phyloP scores from a whole-genome alignment of 1,140 invertebrate species.

The Delia radicum region DNA sequence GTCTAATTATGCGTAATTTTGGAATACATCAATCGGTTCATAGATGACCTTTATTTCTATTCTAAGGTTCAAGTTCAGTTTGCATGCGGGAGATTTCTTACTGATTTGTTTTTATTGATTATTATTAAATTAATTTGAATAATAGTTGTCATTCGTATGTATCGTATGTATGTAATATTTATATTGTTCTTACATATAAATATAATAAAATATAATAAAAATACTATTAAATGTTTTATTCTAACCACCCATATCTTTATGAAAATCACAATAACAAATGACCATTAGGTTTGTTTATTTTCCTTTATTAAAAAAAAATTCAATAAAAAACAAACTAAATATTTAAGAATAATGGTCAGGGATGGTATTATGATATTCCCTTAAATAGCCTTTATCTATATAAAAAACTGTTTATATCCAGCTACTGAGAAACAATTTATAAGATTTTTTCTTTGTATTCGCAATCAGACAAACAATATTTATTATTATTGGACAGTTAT shows the following conservation, averaged over 20 bases:
- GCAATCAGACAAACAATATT: not conserved
- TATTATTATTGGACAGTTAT: constrained; percentile 20
- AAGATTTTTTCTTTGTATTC: not conserved
- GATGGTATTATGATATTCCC: not conserved
- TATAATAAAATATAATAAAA: not conserved
- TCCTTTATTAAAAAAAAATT: not conserved
- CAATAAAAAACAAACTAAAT: not conserved
- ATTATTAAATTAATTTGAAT: not conserved
- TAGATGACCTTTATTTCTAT: constrained; percentile 6
- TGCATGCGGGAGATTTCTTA: constrained; percentile 17
- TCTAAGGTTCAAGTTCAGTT: constrained; percentile 16
- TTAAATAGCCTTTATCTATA: too few relatives aligned
- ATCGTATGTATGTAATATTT: not conserved
- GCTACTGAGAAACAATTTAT: too few relatives aligned
- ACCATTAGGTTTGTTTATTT: not conserved
- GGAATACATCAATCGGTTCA: not conserved
- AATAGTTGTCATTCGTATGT: constrained; percentile 9
- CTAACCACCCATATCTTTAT: not conserved
- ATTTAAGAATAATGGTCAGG: not conserved
- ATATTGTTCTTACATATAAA: not conserved
- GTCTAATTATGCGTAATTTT: constrained; percentile 22
- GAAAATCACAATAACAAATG: constrained; percentile 9
- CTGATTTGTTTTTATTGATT: not conserved
- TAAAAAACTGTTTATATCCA: too few relatives aligned
- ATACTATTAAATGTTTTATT: not conserved